Base-by-base conservation (phyloP, 2,797 vertebrate species). In the Limosa lapponica region DNA sequence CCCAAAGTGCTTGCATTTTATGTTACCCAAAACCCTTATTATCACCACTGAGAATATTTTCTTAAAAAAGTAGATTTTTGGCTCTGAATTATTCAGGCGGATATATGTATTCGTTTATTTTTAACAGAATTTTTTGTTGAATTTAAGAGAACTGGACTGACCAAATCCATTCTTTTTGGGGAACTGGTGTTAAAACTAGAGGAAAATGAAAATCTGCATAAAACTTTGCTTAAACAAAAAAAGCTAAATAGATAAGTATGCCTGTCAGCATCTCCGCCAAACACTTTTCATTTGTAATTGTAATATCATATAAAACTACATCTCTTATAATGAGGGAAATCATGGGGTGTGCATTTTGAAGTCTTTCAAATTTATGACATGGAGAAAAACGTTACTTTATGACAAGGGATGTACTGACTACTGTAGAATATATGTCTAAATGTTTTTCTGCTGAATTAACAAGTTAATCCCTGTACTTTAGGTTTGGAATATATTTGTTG, bases 111-210 rank as follows among this genome's bases (percentile, higher is more conserved):
- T n/a, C 18, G 12, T 24, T 12, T 16, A 25, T 19, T 75, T 96
- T 82, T 51, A 90, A 36, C 25, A 87, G 74, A 92, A 20, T 87
- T 34, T 93, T 96, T 83, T 95, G 32, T 87, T 97, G 83, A 25
- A 55, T 72, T 78, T 48, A 37, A 87, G 37, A 20, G 23, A 93
- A 72, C 19, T 58, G 27, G 55, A 90, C 73, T 87, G 52, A 91
- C 43, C 30, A 49, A 65, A 84, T 72, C 72, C 2, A 43, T 82
- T 94, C 27, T 82, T 4, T 59, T 44, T 69, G 73, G 57, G 75
- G 34, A 96, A 80, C 49, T 82, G 49, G 30, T 81, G 39, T 49
- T 87, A 78, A 71, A 93, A 82, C 23, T 7, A 25, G 51, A 92
- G 44, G 72, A 85, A 86, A 94, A 75, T 67, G 39, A 82, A 52